phyloP scores from a whole-genome alignment of 92 coral and sea anemone species.

The Diadumene lineata region DNA sequence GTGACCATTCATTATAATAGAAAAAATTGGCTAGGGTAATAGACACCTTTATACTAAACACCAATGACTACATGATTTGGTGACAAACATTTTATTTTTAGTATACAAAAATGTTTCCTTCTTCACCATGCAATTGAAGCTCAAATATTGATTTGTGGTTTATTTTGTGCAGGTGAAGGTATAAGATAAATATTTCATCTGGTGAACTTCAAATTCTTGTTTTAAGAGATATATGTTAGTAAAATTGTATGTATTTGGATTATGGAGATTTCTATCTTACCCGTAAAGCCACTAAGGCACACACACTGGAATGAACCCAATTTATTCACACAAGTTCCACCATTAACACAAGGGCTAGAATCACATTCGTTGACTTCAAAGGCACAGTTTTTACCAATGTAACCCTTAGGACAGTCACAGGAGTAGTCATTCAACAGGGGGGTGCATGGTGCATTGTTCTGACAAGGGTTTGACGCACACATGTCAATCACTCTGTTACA shows the following conservation, averaged over 20 bases:
- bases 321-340: slow-evolving; percentile 73
- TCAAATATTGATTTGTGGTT: not conserved
- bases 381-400: slow-evolving; percentile 78
- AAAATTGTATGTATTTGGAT: not conserved
- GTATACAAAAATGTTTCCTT: not conserved
- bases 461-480: slow-evolving; percentile 87
- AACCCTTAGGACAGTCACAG: slow-evolving; percentile 83
- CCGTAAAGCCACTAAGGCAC: slow-evolving; percentile 86
- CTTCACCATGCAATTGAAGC: not conserved
- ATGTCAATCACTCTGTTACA: slow-evolving; percentile 84
- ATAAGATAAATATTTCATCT: not conserved
- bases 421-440: slow-evolving; percentile 80
- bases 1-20: not conserved
- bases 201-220: not conserved
- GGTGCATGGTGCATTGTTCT: slow-evolving; percentile 71
- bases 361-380: slow-evolving; percentile 79
- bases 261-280: slow-evolving; percentile 36
- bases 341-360: slow-evolving; percentile 79
- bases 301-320: slow-evolving; percentile 66
- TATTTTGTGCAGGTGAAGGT: not conserved
- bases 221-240: not conserved
- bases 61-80: not conserved
- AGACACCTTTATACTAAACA: not conserved
- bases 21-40: not conserved
- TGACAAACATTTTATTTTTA: no score